These are phyloP conservation scores for Danionella cerebrum DNA, from an alignment of 2,113 vertebrate species.

Conservation along the genomic window DNA sequence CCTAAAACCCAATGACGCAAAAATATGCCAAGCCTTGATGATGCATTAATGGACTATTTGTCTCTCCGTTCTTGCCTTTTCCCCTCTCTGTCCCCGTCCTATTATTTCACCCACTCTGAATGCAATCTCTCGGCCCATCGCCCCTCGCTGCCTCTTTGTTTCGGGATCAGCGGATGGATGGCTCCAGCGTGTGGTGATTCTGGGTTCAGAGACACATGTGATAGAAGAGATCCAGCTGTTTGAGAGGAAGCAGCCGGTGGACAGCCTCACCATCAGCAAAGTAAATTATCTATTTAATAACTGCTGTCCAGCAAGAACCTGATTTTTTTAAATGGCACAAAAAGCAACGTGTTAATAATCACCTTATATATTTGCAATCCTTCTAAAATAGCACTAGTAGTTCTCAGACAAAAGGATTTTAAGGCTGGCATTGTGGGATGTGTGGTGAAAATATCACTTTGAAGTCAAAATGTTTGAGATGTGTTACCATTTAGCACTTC, in stretches of 20 bases:
- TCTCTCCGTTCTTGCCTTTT: slow-evolving; percentile 11
- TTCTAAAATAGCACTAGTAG: no score
- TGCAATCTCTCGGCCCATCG: not conserved
- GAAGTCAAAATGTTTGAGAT: no score
- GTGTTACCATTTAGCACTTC: no score
- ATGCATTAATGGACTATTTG: slow-evolving; percentile 7
- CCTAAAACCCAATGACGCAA: slow-evolving; percentile 49
- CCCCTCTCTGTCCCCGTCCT: not conserved
- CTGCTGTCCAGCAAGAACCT: slow-evolving; percentile 38
- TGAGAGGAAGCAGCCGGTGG: slow-evolving; percentile 72
- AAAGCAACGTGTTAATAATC: no score
- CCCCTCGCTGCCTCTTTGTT: not conserved
- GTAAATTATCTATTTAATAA: slow-evolving; percentile 50
- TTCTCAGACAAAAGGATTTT: no score
- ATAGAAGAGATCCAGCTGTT: slow-evolving; percentile 95
- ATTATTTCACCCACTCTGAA: not conserved
- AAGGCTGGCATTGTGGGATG: no score
- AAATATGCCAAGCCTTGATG: slow-evolving; percentile 3
- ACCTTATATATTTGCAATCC: no score
- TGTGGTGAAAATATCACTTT: no score
- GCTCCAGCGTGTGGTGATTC: slow-evolving; percentile 82
- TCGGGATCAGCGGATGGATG: slow-evolving; percentile 73
- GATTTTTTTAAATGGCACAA: slow-evolving; percentile 40
- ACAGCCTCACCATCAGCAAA: slow-evolving; percentile 83
- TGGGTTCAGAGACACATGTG: slow-evolving; percentile 74